Percentiles rank a stretch among this genome's conserved stretches.
phyloP scores from a whole-genome alignment of 2,888 invertebrate species.

The Liodrosophila aerea region DNA sequence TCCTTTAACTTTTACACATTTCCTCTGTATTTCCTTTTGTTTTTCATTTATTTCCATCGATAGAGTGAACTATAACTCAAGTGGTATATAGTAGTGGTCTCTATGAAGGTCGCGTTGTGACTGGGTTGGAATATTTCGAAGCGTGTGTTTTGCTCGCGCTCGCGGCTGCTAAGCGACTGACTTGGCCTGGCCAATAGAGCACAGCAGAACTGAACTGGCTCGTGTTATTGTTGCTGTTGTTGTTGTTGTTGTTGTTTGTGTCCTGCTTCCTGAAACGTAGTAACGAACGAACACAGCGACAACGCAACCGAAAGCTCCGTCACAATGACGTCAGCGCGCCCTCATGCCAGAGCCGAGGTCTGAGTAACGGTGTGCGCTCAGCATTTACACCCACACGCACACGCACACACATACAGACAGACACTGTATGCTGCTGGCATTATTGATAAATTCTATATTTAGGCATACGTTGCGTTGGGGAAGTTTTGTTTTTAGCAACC shows the following conservation, averaged over 20 bases:
- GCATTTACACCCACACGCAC: constrained; percentile 53
- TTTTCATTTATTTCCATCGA: no score
- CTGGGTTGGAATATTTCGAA: constrained; percentile 12
- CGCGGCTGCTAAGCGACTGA: constrained; percentile 78
- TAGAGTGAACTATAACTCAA: neutral
- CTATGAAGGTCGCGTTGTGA: constrained; percentile 39
- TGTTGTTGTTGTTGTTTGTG: constrained; percentile 49
- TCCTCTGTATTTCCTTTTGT: no score
- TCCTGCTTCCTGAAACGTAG: constrained; percentile 68
- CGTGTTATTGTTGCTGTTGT: constrained; percentile 1
- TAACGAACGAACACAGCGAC: constrained; percentile 61
- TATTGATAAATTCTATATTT: constrained; percentile 74
- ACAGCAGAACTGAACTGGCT: constrained; percentile 39
- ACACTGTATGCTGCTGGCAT: constrained; percentile 36
- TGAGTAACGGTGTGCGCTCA: constrained; percentile 46
- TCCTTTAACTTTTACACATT: no score
- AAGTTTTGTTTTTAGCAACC: constrained; percentile 60
- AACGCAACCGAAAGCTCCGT: constrained; percentile 62
- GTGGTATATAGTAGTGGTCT: no score
- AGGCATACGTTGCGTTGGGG: constrained; percentile 51
- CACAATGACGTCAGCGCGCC: constrained; percentile 80
- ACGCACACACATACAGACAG: neutral
- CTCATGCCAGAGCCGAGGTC: neutral
- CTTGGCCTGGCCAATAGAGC: constrained; percentile 45
- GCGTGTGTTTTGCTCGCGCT: constrained; percentile 63